Evolutionary conservation across 2,113 vertebrate species (phyloP).

Genomic region (Panthera tigris): DNA sequence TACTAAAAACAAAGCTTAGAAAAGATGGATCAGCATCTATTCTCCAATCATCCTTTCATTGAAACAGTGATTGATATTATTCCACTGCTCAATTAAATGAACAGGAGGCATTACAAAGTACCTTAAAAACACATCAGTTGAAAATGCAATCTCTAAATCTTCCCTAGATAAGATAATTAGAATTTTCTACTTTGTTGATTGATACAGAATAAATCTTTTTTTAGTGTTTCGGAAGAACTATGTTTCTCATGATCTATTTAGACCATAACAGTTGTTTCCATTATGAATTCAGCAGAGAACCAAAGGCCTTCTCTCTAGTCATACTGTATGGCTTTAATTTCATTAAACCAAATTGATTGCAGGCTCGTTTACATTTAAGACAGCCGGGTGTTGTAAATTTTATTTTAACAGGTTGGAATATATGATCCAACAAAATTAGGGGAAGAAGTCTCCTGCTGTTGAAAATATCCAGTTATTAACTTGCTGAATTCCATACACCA

Average conservation of each 20-base stretch:
- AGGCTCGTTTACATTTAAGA: conserved; percentile 72
- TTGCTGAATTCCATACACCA: conserved; percentile 58
- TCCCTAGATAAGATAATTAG: conserved; percentile 73
- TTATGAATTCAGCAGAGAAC: conserved; percentile 69
- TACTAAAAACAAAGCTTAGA: conserved; percentile 33
- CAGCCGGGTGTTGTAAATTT: conserved; percentile 77
- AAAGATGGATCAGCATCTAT: conserved; percentile 21
- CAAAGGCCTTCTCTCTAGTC: conserved; percentile 62
- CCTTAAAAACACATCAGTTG: conserved; percentile 10
- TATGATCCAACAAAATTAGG: conserved; percentile 69
- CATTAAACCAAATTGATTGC: conserved; percentile 79
- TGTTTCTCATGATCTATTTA: conserved; percentile 70
- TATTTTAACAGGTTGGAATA: conserved; percentile 75
- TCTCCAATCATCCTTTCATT: conserved; percentile 22
- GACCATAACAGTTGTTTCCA: conserved; percentile 55
- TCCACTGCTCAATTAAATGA: conserved; percentile 46
- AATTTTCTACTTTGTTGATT: conserved; percentile 69
- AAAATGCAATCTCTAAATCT: conserved; percentile 68
- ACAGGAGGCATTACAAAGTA: conserved; percentile 1
- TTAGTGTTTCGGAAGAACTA: conserved; percentile 62
- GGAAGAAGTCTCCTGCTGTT: conserved; percentile 21
- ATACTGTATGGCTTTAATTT: conserved; percentile 77
- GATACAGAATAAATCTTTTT: conserved; percentile 77
- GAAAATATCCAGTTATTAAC: conserved; percentile 51
- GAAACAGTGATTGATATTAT: conserved; percentile 57